A percentile compares a stretch with the other conserved stretches of the same genome.
Conservation (phyloP, 2,888 invertebrate genomes). For the Junonia oenone region DNA sequence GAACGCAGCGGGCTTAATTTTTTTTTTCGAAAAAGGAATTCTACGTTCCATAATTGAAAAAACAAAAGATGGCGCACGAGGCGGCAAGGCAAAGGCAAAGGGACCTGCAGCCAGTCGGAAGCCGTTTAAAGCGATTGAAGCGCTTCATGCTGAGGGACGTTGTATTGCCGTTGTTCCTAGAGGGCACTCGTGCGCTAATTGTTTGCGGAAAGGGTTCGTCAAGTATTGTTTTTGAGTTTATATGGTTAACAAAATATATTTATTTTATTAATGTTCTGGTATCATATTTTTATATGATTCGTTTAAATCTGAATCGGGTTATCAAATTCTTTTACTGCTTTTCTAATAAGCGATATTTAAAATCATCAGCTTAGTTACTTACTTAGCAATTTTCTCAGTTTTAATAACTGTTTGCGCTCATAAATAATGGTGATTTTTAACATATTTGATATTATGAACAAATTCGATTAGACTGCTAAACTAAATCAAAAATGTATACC, state of each 20-base stretch:
- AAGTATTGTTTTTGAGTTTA: slow-evolving; percentile 66
- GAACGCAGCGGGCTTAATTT: not conserved
- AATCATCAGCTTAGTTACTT: no score
- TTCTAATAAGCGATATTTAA: no score
- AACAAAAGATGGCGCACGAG: slow-evolving; percentile 56
- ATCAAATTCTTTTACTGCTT: no score
- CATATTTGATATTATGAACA: no score
- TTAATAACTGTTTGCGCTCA: no score
- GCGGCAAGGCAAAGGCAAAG: slow-evolving; percentile 63
- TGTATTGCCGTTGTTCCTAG: slow-evolving; percentile 65
- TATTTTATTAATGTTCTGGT: not conserved
- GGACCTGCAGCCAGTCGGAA: slow-evolving; percentile 66
- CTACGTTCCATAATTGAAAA: slow-evolving; percentile 45
- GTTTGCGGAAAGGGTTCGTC: slow-evolving; percentile 76
- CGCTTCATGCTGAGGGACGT: slow-evolving; percentile 45
- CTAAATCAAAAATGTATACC: no score
- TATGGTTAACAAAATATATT: slow-evolving; percentile 51
- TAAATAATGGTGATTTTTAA: no score
- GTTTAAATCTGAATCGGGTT: no score
- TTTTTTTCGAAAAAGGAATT: not conserved
- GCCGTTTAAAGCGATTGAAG: slow-evolving; percentile 44
- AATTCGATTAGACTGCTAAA: no score
- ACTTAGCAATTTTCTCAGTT: no score
- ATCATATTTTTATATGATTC: no score
- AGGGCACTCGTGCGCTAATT: slow-evolving; percentile 74